phyloP scores from a whole-genome alignment of 92 coral and sea anemone species.

The Zoanthus sociatus region DNA sequence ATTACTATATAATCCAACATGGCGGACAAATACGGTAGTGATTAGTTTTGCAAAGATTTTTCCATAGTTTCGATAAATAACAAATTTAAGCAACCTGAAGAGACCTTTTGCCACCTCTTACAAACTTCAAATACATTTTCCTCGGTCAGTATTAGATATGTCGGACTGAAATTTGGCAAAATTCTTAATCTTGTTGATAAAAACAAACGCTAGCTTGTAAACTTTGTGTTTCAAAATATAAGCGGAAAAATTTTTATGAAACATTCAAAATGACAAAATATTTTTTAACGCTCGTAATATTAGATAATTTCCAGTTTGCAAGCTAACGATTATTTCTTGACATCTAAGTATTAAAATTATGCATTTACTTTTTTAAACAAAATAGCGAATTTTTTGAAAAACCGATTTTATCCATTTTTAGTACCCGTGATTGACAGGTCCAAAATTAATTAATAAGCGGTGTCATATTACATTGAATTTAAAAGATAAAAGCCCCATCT shows the following conservation, averaged over 20 bases:
- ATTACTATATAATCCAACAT: neutral
- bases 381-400: neutral
- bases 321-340: neutral
- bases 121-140: neutral
- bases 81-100: neutral
- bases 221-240: neutral
- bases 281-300: neutral
- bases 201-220: neutral
- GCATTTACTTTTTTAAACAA: neutral
- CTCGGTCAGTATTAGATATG: neutral
- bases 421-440: no score
- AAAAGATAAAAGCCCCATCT: no score
- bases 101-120: neutral
- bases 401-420: neutral
- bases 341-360: neutral
- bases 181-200: neutral
- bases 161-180: slow-evolving; percentile 3
- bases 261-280: neutral
- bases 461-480: no score
- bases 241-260: neutral
- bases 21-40: neutral
- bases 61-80: neutral
- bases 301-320: neutral
- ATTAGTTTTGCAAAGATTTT: neutral
- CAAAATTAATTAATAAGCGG: no score